A percentile compares a stretch with the other conserved stretches of the same genome.
Conservation (phyloP, 2,888 invertebrate species). For the Camptogramma bilineatum region DNA sequence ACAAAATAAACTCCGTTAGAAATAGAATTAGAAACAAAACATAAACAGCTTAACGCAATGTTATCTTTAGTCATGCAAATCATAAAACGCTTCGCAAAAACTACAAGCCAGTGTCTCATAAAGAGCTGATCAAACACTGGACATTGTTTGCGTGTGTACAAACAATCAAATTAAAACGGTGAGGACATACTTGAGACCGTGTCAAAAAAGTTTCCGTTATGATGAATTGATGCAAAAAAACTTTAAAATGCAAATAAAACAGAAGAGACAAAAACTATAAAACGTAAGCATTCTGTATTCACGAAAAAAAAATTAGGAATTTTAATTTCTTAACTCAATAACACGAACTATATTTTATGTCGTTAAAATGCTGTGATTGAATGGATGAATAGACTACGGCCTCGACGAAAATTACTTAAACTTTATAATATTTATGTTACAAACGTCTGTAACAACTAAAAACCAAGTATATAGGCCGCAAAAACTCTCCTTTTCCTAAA, state of each 20-base stretch:
- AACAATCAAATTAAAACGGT: conserved; percentile 55
- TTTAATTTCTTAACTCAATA: not conserved
- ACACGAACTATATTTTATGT: not conserved
- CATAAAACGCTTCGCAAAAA: conserved; percentile 15
- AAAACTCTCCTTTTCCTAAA: too few relatives aligned
- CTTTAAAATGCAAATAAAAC: conserved; percentile 4
- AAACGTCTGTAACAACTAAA: too few relatives aligned
- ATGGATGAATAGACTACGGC: not conserved
- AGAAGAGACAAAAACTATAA: conserved; percentile 6
- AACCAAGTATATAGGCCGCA: too few relatives aligned
- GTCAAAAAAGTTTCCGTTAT: conserved; percentile 52
- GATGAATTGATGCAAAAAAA: conserved; percentile 23
- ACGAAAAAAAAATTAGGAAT: not conserved
- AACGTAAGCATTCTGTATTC: not conserved
- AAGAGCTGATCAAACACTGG: conserved; percentile 53
- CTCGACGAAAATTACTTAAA: not conserved
- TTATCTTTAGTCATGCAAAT: conserved; percentile 13
- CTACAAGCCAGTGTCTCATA: conserved; percentile 25
- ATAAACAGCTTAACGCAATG: not conserved
- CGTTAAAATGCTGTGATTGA: too few relatives aligned
- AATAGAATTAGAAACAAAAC: not conserved
- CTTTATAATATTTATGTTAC: too few relatives aligned
- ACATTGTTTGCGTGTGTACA: conserved; percentile 64
- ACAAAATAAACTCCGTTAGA: not conserved
- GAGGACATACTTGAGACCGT: conserved; percentile 41